Evolutionary conservation across 2,113 vertebrate species (phyloP), one percentile per base, ranked within the genome.

Genomic region (Gavialis gangeticus): DNA sequence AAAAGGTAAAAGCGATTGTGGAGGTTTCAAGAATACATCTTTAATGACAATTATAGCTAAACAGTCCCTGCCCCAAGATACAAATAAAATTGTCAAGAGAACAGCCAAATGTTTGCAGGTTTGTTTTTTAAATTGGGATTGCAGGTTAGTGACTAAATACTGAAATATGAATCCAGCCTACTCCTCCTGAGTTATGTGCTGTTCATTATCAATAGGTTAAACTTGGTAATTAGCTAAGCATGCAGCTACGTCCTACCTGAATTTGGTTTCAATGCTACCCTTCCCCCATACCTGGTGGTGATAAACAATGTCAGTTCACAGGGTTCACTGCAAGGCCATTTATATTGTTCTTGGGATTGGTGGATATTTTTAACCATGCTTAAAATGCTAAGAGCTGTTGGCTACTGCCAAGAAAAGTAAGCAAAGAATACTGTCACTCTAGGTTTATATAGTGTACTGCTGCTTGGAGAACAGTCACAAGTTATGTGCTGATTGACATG

Each of bases 41-140:
- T 94, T 78, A 82, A 75, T 93, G 84, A 90, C 86, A 85, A 83
- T 87, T 95, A 81, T 62, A 96, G 90, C 75, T 80, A 91, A 97
- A 90, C 89, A 94, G 64, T 91, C 13, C 27, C 60, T 46, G 46
- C 69, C 77, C 60, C 83, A 95, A 93, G 79, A 95, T 22, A 92
- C 27, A 95, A 96, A 91, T 60, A 79, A 63, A 96, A 76, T 76
- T 97, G 81, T 91, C 85, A 96, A 92, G 95, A 97, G 96, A 91
- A 95, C 91, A 94, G 64, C 66, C 77, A 96, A 93, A 95, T 82
- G 55, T 96, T 93, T 91, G 73, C 73, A 94, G 84, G 77, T 24
- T 87, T 92, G 91, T 90, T 92, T 92, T 97, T 97, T 79, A 96
- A 96, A 95, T 84, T 95, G 76, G 76, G 97, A 91, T 91, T 85